A percentile compares a stretch with the other conserved stretches of the same genome.
Conservation (phyloP, 2,888 invertebrate genomes). For the Podotricha telesiphe region DNA sequence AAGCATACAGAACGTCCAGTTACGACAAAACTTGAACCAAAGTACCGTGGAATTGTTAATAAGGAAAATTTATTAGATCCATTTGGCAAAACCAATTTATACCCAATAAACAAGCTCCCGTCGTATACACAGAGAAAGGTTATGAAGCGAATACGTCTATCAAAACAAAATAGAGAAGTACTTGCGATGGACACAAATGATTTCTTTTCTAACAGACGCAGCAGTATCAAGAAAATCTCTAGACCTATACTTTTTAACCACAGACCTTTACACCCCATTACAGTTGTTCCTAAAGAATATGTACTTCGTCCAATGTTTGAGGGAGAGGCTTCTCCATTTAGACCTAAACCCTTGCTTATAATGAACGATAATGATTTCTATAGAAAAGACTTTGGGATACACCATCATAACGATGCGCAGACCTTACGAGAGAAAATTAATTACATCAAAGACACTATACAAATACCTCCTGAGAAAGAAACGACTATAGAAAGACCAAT, state of each 20-base stretch:
- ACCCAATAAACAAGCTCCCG: constrained; percentile 50
- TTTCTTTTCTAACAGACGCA: constrained; percentile 52
- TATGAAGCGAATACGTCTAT: constrained; percentile 51
- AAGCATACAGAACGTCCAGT: background rate
- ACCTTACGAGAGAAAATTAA: constrained; percentile 53
- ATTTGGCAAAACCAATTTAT: constrained; percentile 54
- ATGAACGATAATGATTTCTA: constrained; percentile 49
- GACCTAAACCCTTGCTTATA: constrained; percentile 51
- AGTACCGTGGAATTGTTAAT: constrained; percentile 30
- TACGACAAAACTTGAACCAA: constrained; percentile 1
- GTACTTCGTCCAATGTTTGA: constrained; percentile 55
- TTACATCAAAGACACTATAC: constrained; percentile 45
- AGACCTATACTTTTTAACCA: background rate
- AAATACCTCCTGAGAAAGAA: constrained; percentile 25
- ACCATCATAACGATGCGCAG: constrained; percentile 45
- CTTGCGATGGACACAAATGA: constrained; percentile 54
- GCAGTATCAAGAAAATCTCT: background rate
- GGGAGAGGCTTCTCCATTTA: constrained; percentile 41
- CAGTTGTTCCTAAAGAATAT: constrained; percentile 44
- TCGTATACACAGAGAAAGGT: constrained; percentile 48
- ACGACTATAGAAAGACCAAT: constrained; percentile 48
- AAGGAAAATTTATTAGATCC: constrained; percentile 46
- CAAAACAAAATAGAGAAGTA: constrained; percentile 50
- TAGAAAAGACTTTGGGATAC: constrained; percentile 46
- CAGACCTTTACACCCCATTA: constrained; percentile 24